Conservation (phyloP, 2,888 invertebrate species). For the Pyrocoelia pectoralis region DNA sequence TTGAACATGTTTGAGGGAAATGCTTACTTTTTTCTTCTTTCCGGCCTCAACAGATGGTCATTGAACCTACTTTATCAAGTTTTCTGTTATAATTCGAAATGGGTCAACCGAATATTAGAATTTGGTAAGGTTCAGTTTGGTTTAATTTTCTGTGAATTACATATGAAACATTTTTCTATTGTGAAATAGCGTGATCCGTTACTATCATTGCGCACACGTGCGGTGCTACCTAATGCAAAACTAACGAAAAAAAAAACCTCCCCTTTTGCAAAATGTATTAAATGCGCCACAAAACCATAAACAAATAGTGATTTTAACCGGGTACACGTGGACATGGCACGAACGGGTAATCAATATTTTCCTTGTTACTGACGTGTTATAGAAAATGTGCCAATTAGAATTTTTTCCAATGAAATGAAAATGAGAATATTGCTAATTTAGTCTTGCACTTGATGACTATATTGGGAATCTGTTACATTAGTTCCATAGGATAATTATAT, state of each 20-base stretch:
- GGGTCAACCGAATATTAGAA: background rate
- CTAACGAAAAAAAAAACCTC: background rate
- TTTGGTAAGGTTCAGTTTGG: background rate
- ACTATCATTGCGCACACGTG: background rate
- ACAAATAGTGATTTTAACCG: background rate
- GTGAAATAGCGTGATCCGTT: background rate
- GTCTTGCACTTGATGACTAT: background rate
- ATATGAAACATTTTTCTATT: background rate
- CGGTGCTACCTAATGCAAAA: background rate
- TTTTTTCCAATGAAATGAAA: background rate
- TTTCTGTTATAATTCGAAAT: background rate
- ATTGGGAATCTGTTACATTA: background rate
- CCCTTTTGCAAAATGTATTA: background rate
- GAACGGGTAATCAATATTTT: background rate
- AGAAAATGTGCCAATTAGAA: background rate
- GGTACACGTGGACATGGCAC: background rate
- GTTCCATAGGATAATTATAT: conserved; percentile 28
- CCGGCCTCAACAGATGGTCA: no score
- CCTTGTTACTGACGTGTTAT: background rate
- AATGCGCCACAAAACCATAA: background rate
- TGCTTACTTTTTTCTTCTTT: no score
- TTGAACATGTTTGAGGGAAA: background rate
- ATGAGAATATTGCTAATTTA: background rate
- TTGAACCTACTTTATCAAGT: background rate
- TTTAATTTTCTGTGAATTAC: background rate